phyloP scores from a whole-genome alignment of 2,113 vertebrate species.

The Equus przewalskii region DNA sequence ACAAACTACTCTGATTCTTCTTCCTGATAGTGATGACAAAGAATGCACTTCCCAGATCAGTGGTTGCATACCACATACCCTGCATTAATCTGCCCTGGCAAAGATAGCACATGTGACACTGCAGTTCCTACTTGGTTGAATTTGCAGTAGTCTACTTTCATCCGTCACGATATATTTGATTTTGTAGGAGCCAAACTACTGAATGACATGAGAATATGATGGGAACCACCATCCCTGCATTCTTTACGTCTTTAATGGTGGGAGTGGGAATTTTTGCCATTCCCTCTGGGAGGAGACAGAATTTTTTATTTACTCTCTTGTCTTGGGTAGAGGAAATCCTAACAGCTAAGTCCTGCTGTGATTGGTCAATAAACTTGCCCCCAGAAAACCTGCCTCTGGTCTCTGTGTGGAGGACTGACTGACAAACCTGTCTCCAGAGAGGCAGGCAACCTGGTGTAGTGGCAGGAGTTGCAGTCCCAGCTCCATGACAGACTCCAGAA shows the following conservation, averaged over 20 bases:
- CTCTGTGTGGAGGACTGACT: not conserved
- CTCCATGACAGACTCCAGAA: not conserved
- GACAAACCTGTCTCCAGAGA: not conserved
- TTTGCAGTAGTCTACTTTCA: not conserved
- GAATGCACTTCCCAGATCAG: not conserved
- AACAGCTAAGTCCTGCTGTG: not conserved
- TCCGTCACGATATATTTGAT: not conserved
- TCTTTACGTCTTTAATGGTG: not conserved
- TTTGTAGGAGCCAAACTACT: not conserved
- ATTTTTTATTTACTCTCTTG: not conserved
- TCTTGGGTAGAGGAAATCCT: not conserved
- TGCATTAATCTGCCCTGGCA: not conserved
- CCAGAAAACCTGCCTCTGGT: not conserved
- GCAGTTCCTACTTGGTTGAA: not conserved
- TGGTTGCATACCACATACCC: not conserved
- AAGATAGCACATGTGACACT: not conserved
- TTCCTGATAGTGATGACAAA: not conserved
- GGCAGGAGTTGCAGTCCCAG: not conserved
- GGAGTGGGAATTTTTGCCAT: not conserved
- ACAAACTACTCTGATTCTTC: not conserved
- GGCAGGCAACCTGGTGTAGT: not conserved
- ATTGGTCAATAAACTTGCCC: not conserved
- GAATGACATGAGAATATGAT: not conserved
- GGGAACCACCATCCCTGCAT: not conserved
- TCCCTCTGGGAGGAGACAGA: not conserved